Evolutionary conservation across 2,113 vertebrate genomes (phyloP), one percentile per base, ranked within the genome.

Genomic region (Arizona elegans): DNA sequence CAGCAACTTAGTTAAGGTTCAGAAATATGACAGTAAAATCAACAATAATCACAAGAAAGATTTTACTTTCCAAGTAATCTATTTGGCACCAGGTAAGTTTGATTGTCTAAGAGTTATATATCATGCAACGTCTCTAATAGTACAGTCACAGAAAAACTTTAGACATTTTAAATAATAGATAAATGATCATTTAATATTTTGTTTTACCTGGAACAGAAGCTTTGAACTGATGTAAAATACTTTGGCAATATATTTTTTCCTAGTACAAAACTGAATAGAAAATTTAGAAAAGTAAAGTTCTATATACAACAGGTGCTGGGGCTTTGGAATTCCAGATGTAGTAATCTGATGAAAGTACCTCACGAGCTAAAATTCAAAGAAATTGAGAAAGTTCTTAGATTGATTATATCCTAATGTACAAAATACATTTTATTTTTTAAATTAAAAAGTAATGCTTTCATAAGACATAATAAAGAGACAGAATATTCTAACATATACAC

Each of bases 251-350:
- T 55, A 96, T 95, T 86, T 89, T 38, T 29, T 33, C 54, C 81
- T 56, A 65, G 29, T 56, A 87, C 43, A 43, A 94, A 96, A 96
- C 92, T 70, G 93, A 38, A 54, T 86, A 47, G 33, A 53, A 87
- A 94, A 81, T 43, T 97, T 86, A 97, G 6, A 97, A 92, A 93
- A 97, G 92, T 86, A 97, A 95, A 11, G 97, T 96, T 95, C 96
- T 97, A 93, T 96, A 98, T 91, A 96, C 94, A n/a, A 98, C 94
- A 3, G 99, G 99, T 91, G 99, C 98, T 50, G 97, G 95, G 8
- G 98, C 98, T 96, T 98, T 98, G 93, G 98, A 99, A 97, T 99
- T 99, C 99, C 99, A 99, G 96, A 99, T 98, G 97, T 97, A 99
- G 96, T 99, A 99, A 93, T 99, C 97, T 6, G 98, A 98, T 94